Conservation (phyloP, 2,113 vertebrate species). For the Rhinoptilus africanus region DNA sequence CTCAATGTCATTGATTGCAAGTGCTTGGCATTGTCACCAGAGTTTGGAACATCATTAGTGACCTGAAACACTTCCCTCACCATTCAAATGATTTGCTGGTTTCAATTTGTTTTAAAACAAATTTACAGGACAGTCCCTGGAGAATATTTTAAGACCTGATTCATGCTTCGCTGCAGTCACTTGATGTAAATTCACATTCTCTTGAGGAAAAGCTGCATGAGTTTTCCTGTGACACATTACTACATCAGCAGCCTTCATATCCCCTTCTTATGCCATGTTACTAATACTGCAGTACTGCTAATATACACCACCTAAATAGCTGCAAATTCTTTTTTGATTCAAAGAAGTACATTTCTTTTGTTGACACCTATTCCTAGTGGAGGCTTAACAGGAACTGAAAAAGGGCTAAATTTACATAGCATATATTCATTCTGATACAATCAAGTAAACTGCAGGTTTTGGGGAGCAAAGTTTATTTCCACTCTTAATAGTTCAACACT, state of each 20-base stretch:
- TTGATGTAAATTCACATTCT: not conserved
- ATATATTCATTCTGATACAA: not conserved
- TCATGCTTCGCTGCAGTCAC: not conserved
- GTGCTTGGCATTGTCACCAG: not conserved
- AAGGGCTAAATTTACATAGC: not conserved
- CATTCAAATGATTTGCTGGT: not conserved
- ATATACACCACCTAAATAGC: not conserved
- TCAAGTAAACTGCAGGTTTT: not conserved
- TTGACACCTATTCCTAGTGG: not conserved
- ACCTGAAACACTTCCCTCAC: not conserved
- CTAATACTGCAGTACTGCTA: not conserved
- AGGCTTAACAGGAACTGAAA: not conserved
- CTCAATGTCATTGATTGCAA: not conserved
- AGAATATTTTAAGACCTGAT: not conserved
- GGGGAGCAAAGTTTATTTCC: not conserved
- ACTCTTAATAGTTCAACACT: not conserved
- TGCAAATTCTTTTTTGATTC: not conserved
- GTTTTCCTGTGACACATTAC: not conserved
- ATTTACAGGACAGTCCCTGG: not conserved
- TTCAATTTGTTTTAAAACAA: not conserved
- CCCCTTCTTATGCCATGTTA: not conserved
- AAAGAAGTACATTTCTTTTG: not conserved
- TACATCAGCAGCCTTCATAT: not conserved
- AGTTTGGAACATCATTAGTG: not conserved
- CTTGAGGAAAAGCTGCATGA: not conserved